phyloP scores from a whole-genome alignment of 2,113 vertebrate species.

The Oncorhynchus clarkii region DNA sequence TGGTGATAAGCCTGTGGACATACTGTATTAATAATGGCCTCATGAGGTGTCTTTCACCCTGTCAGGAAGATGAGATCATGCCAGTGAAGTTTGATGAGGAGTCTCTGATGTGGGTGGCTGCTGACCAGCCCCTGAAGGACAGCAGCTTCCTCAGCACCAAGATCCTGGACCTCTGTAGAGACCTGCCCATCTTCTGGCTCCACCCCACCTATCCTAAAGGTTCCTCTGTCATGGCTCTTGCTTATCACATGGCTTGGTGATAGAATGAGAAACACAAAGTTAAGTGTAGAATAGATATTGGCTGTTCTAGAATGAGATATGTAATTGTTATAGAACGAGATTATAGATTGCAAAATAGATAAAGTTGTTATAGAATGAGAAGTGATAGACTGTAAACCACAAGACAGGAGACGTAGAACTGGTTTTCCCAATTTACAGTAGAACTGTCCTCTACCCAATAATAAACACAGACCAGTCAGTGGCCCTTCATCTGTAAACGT shows the following conservation, averaged over 20 bases:
- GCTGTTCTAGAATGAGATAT: no score
- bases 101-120: slow-evolving; percentile 87
- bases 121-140: slow-evolving; percentile 84
- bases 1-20: neutral
- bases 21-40: neutral
- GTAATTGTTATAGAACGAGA: no score
- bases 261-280: no score
- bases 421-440: neutral
- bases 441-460: slow-evolving; percentile 26
- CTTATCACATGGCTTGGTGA: neutral
- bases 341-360: no score
- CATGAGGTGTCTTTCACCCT: slow-evolving; percentile 14
- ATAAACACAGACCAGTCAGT: neutral
- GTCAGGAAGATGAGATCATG: slow-evolving; percentile 88
- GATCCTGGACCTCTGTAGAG: slow-evolving; percentile 84
- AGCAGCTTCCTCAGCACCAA: slow-evolving; percentile 85
- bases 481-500: neutral
- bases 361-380: no score
- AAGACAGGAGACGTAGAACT: no score
- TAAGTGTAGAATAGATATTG: no score
- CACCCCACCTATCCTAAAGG: slow-evolving; percentile 83
- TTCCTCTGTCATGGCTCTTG: slow-evolving; percentile 53
- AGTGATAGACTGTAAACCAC: no score
- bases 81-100: slow-evolving; percentile 87
- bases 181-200: slow-evolving; percentile 92